Base-by-base conservation (phyloP, 2,113 vertebrate species). In the Myanophis thanlyinensis region DNA sequence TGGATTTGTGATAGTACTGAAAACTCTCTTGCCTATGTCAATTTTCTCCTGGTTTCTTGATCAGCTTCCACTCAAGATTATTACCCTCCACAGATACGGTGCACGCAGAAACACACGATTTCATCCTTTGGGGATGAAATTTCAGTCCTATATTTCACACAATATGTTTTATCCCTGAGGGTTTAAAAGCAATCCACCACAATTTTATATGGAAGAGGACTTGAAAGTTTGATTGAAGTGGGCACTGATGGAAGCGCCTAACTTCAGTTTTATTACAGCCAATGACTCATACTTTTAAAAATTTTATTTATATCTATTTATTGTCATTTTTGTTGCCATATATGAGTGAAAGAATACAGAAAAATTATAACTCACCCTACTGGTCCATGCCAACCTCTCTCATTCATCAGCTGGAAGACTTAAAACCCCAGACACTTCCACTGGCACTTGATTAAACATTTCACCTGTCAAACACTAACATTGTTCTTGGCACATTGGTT, bases 31-130 rank as follows among this genome's bases (percentile, higher is more conserved):
- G 0, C 87, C 59, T 20, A 1, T 51, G 90, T 88, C 88, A 96
- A 96, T 95, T 93, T 51, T 2, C 12, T 95, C 91, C 89, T 48
- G 54, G 91, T 11, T 30, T 27, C 25, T 8, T 47, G 80, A 22
- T 54, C n/a, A 7, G 22, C 8, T n/a, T 25, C 51, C 46, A 4
- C 23, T 30, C 7, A 91, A 44, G 40, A 56, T 56, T 13, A 46
- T n/a, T 22, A 90, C 80, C 22, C n/a, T 73, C 56, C 27, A 35
- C 22, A 27, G 18, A 10, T 25, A 25, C 1, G 23, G 15, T 23
- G 18, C 11, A 4, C 30, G 25, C 6, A 89, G 23, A 44, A 47
- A 15, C 23, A 89, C 87, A 30, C 27, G 35, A 11, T 46, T 25
- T 48, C n/a, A n/a, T 4, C 46, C 13, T 47, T 46, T 62, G 40